phyloP scores from a whole-genome alignment of 2,797 vertebrate species.

The Sebastes umbrosus region DNA sequence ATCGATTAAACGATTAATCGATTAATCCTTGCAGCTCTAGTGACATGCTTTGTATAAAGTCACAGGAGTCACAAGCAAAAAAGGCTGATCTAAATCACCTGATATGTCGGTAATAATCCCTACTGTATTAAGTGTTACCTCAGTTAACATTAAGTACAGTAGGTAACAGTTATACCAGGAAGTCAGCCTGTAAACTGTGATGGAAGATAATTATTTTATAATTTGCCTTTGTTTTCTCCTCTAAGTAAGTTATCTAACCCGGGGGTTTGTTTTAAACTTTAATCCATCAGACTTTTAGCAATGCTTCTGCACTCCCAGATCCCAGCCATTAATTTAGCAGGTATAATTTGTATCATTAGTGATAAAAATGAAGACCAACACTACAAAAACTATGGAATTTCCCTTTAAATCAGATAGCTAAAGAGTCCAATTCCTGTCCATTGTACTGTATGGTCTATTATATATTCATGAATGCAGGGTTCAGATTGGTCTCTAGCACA shows the following conservation, averaged over 20 bases:
- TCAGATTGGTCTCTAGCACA: slow-evolving; percentile 14
- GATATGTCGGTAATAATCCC: not conserved
- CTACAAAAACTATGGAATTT: not conserved
- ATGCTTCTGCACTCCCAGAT: not conserved
- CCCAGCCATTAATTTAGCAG: not conserved
- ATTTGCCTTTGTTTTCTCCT: no score
- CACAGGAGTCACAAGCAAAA: not conserved
- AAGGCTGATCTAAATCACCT: not conserved
- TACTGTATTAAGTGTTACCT: not conserved
- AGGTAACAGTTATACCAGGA: not conserved
- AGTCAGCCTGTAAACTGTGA: not conserved
- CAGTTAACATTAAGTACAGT: not conserved
- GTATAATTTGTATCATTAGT: not conserved
- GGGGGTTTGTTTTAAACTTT: not conserved
- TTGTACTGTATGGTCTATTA: not conserved
- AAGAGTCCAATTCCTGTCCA: not conserved
- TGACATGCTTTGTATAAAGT: not conserved
- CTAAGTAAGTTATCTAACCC: not conserved
- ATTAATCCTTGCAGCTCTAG: no score
- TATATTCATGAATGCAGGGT: not conserved
- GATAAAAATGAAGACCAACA: not conserved
- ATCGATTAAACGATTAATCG: no score
- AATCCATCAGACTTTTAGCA: not conserved
- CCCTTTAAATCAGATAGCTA: not conserved
- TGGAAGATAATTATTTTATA: not conserved